Percentiles rank a stretch among this genome's conserved stretches.
Conservation (phyloP, 2,113 vertebrate genomes). For the Neomonachus schauinslandi region DNA sequence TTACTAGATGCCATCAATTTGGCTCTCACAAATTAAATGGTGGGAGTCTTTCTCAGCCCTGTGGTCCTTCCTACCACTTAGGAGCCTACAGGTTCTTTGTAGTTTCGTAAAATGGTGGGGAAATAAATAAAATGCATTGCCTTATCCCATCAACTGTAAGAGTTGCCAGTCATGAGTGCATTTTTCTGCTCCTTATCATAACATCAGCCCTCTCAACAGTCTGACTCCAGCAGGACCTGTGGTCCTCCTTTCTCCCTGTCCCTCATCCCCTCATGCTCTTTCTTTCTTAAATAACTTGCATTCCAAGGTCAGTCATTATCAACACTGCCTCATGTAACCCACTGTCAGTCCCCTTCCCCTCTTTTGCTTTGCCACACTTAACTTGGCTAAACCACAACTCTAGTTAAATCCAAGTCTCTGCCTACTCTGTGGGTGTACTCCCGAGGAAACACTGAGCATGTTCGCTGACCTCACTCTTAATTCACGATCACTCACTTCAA, state of each 20-base stretch:
- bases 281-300: background rate
- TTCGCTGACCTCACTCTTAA: background rate
- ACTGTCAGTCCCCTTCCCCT: background rate
- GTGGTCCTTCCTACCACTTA: background rate
- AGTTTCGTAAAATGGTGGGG: slow-evolving; percentile 1
- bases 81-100: background rate
- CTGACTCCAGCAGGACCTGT: background rate
- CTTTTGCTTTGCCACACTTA: slow-evolving; percentile 37
- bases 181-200: background rate
- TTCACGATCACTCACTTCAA: background rate
- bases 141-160: background rate
- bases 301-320: background rate
- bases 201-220: background rate
- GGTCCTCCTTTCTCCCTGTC: background rate
- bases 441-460: background rate
- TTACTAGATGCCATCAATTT: background rate
- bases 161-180: background rate
- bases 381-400: background rate
- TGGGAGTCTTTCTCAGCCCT: background rate
- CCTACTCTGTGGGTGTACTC: background rate
- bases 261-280: background rate
- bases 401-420: background rate
- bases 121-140: slow-evolving; percentile 7
- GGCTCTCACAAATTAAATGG: slow-evolving; percentile 43
- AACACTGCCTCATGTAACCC: background rate